A percentile compares a stretch with the other conserved stretches of the same genome.
phyloP scores from a whole-genome alignment of 2,888 invertebrate species.

The Parapristionchus giblindavisi region DNA sequence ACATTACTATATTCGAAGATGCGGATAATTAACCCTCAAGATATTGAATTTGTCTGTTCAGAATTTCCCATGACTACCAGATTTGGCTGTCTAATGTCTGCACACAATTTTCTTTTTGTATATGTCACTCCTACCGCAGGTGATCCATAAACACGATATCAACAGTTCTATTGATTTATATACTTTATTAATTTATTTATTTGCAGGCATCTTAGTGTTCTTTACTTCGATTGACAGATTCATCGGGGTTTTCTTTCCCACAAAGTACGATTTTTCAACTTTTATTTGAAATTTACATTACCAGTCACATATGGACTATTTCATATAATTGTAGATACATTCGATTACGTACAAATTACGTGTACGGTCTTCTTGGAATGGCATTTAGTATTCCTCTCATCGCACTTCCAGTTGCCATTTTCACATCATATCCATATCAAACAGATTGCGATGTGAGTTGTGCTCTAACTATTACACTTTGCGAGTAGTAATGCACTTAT shows the following conservation, averaged over 20 bases:
- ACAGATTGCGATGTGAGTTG: constrained; percentile 22
- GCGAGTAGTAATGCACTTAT: background rate
- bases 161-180: too few relatives aligned
- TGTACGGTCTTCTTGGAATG: constrained; percentile 22
- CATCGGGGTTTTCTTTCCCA: constrained; percentile 33
- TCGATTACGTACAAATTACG: constrained; percentile 15
- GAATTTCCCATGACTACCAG: constrained; percentile 11
- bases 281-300: too few relatives aligned
- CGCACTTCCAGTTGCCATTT: background rate
- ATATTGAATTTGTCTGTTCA: constrained; percentile 1
- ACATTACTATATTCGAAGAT: too few relatives aligned
- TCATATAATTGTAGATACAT: constrained; percentile 16
- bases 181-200: too few relatives aligned
- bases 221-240: constrained; percentile 28
- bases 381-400: constrained; percentile 22
- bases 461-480: too few relatives aligned
- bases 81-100: constrained; percentile 21
- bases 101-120: constrained; percentile 21
- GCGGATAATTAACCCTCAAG: background rate
- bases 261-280: constrained; percentile 4
- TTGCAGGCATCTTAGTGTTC: constrained; percentile 24
- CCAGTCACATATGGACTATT: background rate
- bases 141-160: background rate
- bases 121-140: constrained; percentile 24
- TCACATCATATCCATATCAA: background rate